Conservation (phyloP, 2,113 vertebrate species). For the Dasyprocta punctata region DNA sequence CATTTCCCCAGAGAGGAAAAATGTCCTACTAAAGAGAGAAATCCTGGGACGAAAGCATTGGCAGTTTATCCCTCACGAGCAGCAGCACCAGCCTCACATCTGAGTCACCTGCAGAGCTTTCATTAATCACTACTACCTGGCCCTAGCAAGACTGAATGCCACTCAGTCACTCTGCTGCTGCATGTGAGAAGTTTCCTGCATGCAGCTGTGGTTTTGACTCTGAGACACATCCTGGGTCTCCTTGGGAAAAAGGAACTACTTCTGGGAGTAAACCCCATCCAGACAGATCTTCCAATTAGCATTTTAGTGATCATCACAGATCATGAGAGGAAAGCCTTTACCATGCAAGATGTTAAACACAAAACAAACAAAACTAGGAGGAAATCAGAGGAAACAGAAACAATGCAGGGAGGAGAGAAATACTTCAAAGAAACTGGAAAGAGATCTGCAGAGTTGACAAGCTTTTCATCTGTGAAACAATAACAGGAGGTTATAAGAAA, state of each 20-base stretch:
- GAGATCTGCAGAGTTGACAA: neutral
- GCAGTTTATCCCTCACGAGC: neutral
- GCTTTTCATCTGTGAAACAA: constrained; percentile 45
- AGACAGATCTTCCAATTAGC: neutral
- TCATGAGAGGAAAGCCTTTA: neutral
- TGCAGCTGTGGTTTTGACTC: neutral
- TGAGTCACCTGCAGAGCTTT: neutral
- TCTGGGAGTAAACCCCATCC: neutral
- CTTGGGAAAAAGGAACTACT: neutral
- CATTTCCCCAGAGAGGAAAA: neutral
- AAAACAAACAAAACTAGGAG: constrained; percentile 23
- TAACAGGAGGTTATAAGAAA: constrained; percentile 40
- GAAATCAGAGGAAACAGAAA: constrained; percentile 48
- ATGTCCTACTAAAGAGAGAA: neutral
- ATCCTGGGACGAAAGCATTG: neutral
- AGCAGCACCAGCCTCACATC: neutral
- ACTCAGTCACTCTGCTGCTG: neutral
- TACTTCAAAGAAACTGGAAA: constrained; percentile 18
- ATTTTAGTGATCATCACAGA: neutral
- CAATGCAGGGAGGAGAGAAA: neutral
- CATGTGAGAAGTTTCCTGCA: neutral
- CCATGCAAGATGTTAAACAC: neutral
- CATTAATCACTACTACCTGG: neutral
- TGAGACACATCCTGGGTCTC: neutral
- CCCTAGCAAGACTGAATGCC: neutral